Evolutionary conservation across 2,797 vertebrate genomes (phyloP), one percentile per base, ranked within the genome.

Genomic region (Sebastes diaconus): DNA sequence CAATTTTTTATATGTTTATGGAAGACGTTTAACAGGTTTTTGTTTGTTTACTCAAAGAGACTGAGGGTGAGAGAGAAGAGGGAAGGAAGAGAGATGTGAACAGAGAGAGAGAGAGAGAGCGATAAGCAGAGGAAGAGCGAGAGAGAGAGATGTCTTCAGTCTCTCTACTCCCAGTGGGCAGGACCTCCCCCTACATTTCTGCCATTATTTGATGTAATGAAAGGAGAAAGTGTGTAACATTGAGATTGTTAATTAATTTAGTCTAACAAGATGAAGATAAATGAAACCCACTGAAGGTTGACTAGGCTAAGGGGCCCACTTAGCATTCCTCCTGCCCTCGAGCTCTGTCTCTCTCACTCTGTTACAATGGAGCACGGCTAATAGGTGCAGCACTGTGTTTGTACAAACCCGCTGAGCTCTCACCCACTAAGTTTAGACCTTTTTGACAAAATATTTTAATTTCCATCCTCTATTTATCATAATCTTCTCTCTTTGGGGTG

Each of bases 201-300:
- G 92, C 95, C 95, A 97, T 97, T 99, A 99, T 97, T 97, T 99
- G 97, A 99, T 97, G 97, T 99, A 98, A 99, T 98, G 97, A 98
- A 98, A 99, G 97, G 97, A 96, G 97, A 98, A 98, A 98, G 97
- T 97, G 96, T 97, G 96, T 96, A 97, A 97, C 96, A 97, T 93
- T 96, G 97, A 99, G 96, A 97, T 97, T 98, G 97, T 97, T 99
- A 98, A 99, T 99, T 99, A 97, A 98, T 98, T 98, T 98, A 97
- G 95, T 96, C 95, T 98, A 98, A 99, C 97, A 97, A 97, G 97
- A 98, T 98, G 97, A 99, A 99, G 97, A 98, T 97, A 98, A 98
- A 99, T 98, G 97, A 97, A 98, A 96, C 96, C 96, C 96, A 96
- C 94, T 96, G 95, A 95, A 96, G 95, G 95, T 88, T 97, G 97